Evolutionary conservation across 2,113 vertebrate genomes (phyloP).

Genomic region (Engraulis encrasicolus): DNA sequence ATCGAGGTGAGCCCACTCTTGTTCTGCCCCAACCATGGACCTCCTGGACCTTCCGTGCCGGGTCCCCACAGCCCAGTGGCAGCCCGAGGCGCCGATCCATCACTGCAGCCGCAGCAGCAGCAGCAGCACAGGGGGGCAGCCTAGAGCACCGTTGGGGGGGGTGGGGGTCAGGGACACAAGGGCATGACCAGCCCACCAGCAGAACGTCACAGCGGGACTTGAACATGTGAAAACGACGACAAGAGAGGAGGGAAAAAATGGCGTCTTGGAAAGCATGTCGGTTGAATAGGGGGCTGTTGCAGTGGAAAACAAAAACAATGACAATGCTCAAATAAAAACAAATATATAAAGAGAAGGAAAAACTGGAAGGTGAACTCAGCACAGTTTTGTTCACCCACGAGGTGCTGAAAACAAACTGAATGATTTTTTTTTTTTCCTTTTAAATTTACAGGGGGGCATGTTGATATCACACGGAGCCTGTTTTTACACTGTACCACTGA

Average conservation of each 20-base stretch:
- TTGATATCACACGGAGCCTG: constrained; percentile 27
- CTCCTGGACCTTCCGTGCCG: neutral
- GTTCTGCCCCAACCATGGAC: neutral
- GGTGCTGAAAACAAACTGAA: neutral
- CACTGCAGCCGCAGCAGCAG: neutral
- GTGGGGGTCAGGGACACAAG: neutral
- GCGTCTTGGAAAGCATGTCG: neutral
- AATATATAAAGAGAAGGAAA: neutral
- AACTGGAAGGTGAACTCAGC: neutral
- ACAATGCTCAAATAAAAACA: neutral
- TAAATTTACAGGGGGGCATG: constrained; percentile 1
- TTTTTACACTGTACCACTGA: constrained; percentile 36
- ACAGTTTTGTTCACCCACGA: neutral
- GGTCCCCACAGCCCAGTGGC: neutral
- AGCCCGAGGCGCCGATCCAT: neutral
- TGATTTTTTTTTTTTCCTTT: neutral
- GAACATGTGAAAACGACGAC: neutral
- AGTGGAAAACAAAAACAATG: neutral
- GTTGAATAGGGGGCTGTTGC: neutral
- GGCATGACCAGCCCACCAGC: neutral
- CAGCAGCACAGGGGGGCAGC: neutral
- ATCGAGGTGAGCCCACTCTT: neutral
- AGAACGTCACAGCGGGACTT: neutral
- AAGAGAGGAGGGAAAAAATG: neutral
- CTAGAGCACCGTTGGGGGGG: neutral